These are phyloP conservation scores for Zosterops lateralis DNA, from an alignment of 2,113 vertebrate species.

Conservation along the genomic window DNA sequence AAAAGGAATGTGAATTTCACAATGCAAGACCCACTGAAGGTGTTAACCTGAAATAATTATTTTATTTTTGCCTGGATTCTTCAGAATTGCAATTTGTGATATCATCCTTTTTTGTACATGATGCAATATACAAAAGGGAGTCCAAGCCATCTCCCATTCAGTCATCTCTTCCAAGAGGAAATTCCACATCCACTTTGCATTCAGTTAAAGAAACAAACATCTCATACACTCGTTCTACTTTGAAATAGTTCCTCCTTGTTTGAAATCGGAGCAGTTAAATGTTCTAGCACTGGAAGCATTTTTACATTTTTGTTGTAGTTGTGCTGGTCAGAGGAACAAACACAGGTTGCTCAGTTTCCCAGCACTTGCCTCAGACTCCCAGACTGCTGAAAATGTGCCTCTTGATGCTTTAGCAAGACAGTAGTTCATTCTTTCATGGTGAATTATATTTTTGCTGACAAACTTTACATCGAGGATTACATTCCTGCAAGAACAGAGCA, in stretches of 20 bases:
- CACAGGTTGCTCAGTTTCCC: not conserved
- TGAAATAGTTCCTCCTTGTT: conserved; percentile 6
- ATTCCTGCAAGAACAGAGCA: not conserved
- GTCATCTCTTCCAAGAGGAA: conserved; percentile 23
- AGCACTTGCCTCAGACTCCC: not conserved
- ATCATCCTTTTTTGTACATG: conserved; percentile 31
- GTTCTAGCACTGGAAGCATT: not conserved
- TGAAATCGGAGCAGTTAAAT: conserved; percentile 27
- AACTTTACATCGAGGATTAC: not conserved
- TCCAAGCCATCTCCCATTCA: conserved; percentile 34
- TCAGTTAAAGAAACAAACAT: conserved; percentile 57
- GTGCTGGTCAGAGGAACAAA: not conserved
- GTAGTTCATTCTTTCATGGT: not conserved
- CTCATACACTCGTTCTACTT: not conserved
- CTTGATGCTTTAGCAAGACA: conserved; percentile 10
- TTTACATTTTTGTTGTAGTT: not conserved
- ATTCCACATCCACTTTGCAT: conserved; percentile 56
- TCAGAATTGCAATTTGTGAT: not conserved
- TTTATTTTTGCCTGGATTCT: not conserved
- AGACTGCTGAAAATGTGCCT: not conserved
- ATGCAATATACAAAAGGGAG: conserved; percentile 13
- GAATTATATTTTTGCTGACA: conserved; percentile 14
- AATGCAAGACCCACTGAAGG: not conserved
- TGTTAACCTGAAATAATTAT: not conserved
- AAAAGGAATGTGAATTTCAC: not conserved